Conservation (phyloP, 2,888 invertebrate species). For the Amblyjoppa proteus region DNA sequence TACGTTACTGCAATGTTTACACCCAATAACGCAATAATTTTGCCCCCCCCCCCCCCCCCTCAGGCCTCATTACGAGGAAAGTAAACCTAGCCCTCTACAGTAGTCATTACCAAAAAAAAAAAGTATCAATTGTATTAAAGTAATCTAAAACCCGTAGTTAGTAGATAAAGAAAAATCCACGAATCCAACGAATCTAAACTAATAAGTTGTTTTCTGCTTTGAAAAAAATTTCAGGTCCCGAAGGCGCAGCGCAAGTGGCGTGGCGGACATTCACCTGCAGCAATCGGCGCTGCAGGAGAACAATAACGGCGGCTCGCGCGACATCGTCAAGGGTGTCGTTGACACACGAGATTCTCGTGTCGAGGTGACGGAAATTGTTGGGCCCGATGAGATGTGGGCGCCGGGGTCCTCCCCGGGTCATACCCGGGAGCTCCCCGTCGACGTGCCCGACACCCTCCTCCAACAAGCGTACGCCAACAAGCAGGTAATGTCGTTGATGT, state of each 20-base stretch:
- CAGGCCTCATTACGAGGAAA: background rate
- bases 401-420: slow-evolving; percentile 87
- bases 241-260: slow-evolving; percentile 92
- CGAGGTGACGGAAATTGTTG: slow-evolving; percentile 81
- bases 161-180: background rate
- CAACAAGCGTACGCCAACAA: slow-evolving; percentile 85
- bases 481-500: slow-evolving; percentile 83
- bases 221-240: slow-evolving; percentile 89
- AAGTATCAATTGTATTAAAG: background rate
- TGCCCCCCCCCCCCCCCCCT: no score
- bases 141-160: background rate
- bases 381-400: slow-evolving; percentile 86
- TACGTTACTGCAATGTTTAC: no score
- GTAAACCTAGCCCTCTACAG: background rate
- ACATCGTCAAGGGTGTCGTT: slow-evolving; percentile 84
- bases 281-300: slow-evolving; percentile 88
- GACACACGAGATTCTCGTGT: slow-evolving; percentile 74
- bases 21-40: no score
- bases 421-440: slow-evolving; percentile 99
- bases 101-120: background rate
- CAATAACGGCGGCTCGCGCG: slow-evolving; percentile 86
- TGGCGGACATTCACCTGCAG: slow-evolving; percentile 92
- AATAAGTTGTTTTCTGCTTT: slow-evolving; percentile 7
- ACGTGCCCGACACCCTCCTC: slow-evolving; percentile 93
- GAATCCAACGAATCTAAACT: background rate